Conservation (phyloP, 2,888 invertebrate genomes). For the Acholoe squamosa region DNA sequence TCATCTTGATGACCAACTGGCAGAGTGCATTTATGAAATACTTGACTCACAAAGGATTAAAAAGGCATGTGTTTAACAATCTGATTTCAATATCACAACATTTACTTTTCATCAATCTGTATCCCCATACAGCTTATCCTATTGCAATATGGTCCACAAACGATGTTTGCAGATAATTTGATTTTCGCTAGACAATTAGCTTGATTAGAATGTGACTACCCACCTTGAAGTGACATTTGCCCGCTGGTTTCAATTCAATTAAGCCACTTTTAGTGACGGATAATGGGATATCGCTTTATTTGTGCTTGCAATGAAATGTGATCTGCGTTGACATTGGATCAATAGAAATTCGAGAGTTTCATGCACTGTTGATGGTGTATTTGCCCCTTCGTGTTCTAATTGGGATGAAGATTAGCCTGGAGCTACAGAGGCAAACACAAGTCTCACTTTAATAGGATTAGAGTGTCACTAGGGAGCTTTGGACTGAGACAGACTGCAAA, state of each 20-base stretch:
- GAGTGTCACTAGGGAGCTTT: too few relatives aligned
- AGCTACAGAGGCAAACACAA: not conserved
- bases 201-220: not conserved
- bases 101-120: too few relatives aligned
- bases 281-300: conserved; percentile 14
- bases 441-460: not conserved
- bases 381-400: not conserved
- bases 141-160: too few relatives aligned
- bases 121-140: too few relatives aligned
- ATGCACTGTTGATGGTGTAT: not conserved
- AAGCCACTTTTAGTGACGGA: not conserved
- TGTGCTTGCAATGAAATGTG: not conserved
- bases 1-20: too few relatives aligned
- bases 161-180: too few relatives aligned
- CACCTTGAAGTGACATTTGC: not conserved
- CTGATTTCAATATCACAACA: too few relatives aligned
- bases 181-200: not conserved
- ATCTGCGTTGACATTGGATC: conserved; percentile 7
- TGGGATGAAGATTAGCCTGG: not conserved
- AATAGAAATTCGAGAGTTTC: conserved; percentile 7
- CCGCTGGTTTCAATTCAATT: not conserved
- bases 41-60: too few relatives aligned
- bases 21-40: too few relatives aligned
- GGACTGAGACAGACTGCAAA: too few relatives aligned
- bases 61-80: too few relatives aligned